phyloP scores from a whole-genome alignment of 1,140 invertebrate species.

The Kradibia gibbosae region DNA sequence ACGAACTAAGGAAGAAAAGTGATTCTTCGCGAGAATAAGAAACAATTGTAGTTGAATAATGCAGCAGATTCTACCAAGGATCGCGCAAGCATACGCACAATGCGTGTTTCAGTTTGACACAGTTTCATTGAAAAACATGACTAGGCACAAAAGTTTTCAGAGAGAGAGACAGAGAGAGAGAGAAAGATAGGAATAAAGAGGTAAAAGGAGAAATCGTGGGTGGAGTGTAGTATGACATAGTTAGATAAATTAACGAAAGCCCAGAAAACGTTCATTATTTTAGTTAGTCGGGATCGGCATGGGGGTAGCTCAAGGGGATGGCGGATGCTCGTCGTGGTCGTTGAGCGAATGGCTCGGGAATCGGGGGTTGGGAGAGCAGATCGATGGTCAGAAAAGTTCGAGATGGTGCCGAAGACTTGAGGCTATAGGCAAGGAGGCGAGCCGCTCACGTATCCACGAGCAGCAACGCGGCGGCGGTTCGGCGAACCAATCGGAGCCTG shows the following conservation, averaged over 20 bases:
- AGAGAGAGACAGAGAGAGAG: too few relatives aligned
- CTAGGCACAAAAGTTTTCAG: background rate
- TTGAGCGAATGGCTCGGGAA: too few relatives aligned
- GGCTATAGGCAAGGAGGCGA: slow-evolving; percentile 34
- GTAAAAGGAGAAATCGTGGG: slow-evolving; percentile 14
- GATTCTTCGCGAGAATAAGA: too few relatives aligned
- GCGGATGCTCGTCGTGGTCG: slow-evolving; percentile 26
- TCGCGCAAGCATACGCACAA: background rate
- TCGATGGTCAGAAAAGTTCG: slow-evolving; percentile 48
- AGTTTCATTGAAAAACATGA: slow-evolving; percentile 1
- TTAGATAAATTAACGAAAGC: slow-evolving; percentile 51
- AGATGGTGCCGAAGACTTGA: slow-evolving; percentile 46
- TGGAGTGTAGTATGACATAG: background rate
- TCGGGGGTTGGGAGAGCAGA: slow-evolving; percentile 43
- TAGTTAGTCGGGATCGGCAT: background rate
- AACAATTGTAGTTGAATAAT: too few relatives aligned
- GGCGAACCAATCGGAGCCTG: slow-evolving; percentile 61
- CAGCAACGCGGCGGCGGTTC: background rate
- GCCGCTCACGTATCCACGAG: background rate
- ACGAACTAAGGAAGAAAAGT: too few relatives aligned
- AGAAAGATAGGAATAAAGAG: too few relatives aligned
- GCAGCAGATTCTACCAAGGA: background rate
- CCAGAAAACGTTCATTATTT: slow-evolving; percentile 44
- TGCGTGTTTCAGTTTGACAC: background rate
- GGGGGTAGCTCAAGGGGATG: slow-evolving; percentile 46